Percentiles rank a stretch among this genome's conserved stretches.
Evolutionary conservation across 2,113 vertebrate species (phyloP).

Genomic region (Pygoscelis antarcticus): DNA sequence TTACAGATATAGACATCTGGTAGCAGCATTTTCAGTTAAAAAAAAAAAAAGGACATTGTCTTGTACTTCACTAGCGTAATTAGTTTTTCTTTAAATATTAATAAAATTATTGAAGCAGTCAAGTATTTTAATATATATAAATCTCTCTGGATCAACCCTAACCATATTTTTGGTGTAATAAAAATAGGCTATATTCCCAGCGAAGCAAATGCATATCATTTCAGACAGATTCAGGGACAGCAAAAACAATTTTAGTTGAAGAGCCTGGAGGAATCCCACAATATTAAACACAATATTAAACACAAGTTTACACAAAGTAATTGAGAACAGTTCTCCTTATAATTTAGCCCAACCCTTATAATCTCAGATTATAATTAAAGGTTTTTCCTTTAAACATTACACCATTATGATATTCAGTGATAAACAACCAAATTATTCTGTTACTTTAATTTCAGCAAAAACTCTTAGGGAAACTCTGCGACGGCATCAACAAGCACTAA

Average conservation of each 20-base stretch:
- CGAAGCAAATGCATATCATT: not conserved
- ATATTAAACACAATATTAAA: not conserved
- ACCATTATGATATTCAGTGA: not conserved
- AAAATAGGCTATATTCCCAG: not conserved
- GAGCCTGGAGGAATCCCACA: not conserved
- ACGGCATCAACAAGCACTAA: not conserved
- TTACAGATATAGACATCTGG: not conserved
- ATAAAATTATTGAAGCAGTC: not conserved
- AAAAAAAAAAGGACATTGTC: not conserved
- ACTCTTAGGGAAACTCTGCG: not conserved
- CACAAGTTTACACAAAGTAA: conserved; percentile 7
- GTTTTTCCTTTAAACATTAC: not conserved
- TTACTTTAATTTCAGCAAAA: not conserved
- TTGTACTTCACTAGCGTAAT: not conserved
- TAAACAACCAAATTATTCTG: not conserved
- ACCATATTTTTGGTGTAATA: not conserved
- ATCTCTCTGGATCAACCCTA: not conserved
- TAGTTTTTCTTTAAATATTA: not conserved
- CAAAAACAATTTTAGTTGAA: not conserved
- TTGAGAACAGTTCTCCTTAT: not conserved
- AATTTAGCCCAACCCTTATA: not conserved
- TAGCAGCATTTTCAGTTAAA: not conserved
- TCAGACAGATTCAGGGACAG: not conserved
- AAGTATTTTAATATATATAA: not conserved
- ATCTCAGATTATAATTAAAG: not conserved